Conservation (phyloP, 2,113 vertebrate species). For the Myiozetetes cayanensis region DNA sequence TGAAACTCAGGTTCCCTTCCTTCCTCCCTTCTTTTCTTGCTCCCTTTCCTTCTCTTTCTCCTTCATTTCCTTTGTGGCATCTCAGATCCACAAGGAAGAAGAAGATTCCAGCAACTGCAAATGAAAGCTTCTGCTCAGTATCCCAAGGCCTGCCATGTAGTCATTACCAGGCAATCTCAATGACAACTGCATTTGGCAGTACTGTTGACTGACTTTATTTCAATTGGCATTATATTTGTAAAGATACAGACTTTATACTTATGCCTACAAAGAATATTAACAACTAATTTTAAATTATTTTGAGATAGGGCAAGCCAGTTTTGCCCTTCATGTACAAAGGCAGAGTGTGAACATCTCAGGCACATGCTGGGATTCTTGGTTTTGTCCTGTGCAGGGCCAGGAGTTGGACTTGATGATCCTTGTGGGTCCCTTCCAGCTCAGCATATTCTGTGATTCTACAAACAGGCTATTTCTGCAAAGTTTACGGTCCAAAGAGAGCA, state of each 20-base stretch:
- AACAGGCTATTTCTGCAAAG: neutral
- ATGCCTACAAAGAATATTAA: neutral
- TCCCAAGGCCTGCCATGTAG: neutral
- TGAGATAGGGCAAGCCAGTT: neutral
- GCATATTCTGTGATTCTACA: neutral
- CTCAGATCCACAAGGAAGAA: neutral
- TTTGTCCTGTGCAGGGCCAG: neutral
- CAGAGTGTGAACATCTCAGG: neutral
- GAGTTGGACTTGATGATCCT: neutral
- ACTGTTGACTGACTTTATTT: neutral
- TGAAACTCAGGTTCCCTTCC: neutral
- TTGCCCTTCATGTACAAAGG: neutral
- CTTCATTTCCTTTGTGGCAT: neutral
- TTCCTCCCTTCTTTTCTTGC: neutral
- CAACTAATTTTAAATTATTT: neutral
- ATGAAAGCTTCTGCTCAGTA: neutral
- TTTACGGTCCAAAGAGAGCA: neutral
- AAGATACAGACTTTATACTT: neutral
- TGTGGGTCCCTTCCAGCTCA: neutral
- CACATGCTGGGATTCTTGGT: neutral
- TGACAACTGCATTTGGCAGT: neutral
- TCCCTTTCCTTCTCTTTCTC: too few species aligned
- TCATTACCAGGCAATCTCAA: neutral
- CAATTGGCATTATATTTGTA: neutral
- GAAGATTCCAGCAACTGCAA: neutral